Evolutionary conservation across 30 jellyfish, hydroid and myxozoan species (phyloP).

Genomic region (Chrysaora quinquecirrha): DNA sequence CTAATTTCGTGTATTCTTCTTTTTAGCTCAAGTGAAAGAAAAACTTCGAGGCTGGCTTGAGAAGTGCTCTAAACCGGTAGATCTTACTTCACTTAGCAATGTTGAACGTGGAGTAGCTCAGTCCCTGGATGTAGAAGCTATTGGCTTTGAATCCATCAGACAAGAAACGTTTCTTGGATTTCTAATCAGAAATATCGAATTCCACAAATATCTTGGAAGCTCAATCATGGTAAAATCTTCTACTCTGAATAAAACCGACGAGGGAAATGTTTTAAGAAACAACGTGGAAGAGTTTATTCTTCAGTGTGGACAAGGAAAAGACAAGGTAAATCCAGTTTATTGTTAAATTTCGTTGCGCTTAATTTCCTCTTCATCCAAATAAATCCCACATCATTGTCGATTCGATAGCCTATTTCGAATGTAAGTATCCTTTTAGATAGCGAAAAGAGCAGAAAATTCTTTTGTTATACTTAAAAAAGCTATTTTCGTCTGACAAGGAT

Average conservation of each 20-base stretch:
- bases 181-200: conserved; percentile 2
- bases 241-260: not conserved
- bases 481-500: too few species aligned
- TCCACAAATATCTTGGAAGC: conserved; percentile 12
- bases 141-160: conserved; percentile 62
- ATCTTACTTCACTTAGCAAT: conserved; percentile 12
- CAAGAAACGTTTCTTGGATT: conserved; percentile 70
- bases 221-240: conserved; percentile 10
- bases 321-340: too few species aligned
- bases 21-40: conserved; percentile 26
- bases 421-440: too few species aligned
- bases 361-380: too few species aligned
- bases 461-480: too few species aligned
- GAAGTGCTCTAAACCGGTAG: conserved; percentile 35
- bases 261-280: not conserved
- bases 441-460: too few species aligned
- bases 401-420: too few species aligned
- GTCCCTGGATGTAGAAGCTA: not conserved
- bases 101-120: conserved; percentile 40
- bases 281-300: conserved; percentile 22
- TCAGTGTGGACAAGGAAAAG: conserved; percentile 48
- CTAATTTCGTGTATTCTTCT: too few species aligned
- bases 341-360: too few species aligned
- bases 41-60: conserved; percentile 28
- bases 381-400: too few species aligned